A percentile compares a stretch with the other conserved stretches of the same genome.
Conservation (phyloP, 2,113 vertebrate genomes). For the Caranx melampygus region DNA sequence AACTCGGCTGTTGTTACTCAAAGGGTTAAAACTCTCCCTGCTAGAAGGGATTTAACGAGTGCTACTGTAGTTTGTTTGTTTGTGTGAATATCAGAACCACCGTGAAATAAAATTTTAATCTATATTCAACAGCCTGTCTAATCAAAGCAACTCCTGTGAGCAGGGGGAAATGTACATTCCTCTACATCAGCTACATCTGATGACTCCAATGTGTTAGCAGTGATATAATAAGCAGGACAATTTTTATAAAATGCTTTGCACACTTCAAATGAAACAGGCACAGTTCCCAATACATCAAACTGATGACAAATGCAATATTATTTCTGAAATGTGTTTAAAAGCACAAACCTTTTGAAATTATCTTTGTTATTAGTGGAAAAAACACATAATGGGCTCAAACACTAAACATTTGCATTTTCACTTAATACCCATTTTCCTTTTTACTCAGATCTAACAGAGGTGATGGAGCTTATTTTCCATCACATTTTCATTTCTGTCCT, state of each 20-base stretch:
- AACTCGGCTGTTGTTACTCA: no score
- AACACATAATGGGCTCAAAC: neutral
- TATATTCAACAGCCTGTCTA: conserved; percentile 4
- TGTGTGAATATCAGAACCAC: neutral
- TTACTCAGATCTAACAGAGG: neutral
- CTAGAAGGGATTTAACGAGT: neutral
- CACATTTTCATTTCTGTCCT: neutral
- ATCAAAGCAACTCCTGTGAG: neutral
- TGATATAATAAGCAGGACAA: neutral
- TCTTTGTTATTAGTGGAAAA: no score
- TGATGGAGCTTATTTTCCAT: conserved; percentile 1
- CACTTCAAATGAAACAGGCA: neutral
- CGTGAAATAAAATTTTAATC: conserved; percentile 11
- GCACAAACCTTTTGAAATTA: neutral
- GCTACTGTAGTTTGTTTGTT: neutral
- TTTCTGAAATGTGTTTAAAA: neutral
- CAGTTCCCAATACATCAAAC: neutral
- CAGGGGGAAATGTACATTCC: conserved; percentile 19
- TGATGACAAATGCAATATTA: neutral
- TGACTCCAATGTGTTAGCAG: neutral
- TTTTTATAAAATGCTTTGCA: conserved; percentile 14
- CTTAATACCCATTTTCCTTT: neutral
- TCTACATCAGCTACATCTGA: conserved; percentile 6
- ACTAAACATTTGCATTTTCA: neutral
- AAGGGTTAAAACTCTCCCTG: neutral